These are phyloP conservation scores for Halichoeres trimaculatus DNA, from an alignment of 2,113 vertebrate species.

Conservation along the genomic window DNA sequence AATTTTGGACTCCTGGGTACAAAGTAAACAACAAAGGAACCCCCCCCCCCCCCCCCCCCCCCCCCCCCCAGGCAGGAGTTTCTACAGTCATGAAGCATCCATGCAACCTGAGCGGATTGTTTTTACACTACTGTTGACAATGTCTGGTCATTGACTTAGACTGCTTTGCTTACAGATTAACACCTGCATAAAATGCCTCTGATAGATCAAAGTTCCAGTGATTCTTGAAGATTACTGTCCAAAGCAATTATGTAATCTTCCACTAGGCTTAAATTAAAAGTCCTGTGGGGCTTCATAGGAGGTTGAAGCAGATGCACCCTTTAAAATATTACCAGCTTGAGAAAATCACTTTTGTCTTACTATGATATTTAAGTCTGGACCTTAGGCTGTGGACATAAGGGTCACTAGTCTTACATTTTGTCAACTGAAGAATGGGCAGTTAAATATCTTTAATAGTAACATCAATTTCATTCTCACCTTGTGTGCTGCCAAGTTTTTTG, in stretches of 20 bases:
- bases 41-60: too few relatives aligned
- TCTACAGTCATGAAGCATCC: background rate
- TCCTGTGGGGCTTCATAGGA: background rate
- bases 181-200: background rate
- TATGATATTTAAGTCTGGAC: too few relatives aligned
- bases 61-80: background rate
- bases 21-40: constrained; percentile 1
- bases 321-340: background rate
- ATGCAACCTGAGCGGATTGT: background rate
- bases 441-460: too few relatives aligned
- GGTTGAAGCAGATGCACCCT: background rate
- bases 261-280: background rate
- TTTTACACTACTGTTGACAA: background rate
- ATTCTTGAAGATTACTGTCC: background rate
- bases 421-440: too few relatives aligned
- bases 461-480: too few relatives aligned
- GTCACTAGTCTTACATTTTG: too few relatives aligned
- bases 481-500: too few relatives aligned
- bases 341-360: too few relatives aligned
- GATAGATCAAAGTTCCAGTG: background rate
- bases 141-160: too few relatives aligned
- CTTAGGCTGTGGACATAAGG: too few relatives aligned
- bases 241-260: background rate
- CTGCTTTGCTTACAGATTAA: too few relatives aligned
- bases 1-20: background rate